phyloP scores from a whole-genome alignment of 2,888 invertebrate species.

The Andrena trimmerana region DNA sequence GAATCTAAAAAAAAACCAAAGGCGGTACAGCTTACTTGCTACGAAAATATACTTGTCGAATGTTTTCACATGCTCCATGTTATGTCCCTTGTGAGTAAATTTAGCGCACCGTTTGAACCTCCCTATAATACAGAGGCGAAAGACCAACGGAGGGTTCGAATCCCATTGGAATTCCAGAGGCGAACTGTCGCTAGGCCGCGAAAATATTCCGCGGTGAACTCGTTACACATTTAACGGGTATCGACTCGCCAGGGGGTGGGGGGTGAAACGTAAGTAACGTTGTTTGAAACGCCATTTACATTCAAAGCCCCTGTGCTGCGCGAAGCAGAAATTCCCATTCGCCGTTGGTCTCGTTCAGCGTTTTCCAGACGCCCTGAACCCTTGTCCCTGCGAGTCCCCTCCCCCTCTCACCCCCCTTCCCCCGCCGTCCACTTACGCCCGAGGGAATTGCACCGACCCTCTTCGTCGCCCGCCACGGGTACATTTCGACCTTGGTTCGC shows the following conservation, averaged over 20 bases:
- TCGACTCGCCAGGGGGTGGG: conserved; percentile 9
- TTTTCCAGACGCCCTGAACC: conserved; percentile 16
- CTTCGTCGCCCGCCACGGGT: no score
- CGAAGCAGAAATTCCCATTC: conserved; percentile 50
- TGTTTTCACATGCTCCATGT: no score
- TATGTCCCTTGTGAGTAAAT: no score
- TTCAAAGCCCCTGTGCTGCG: conserved; percentile 29
- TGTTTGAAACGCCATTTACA: conserved; percentile 49
- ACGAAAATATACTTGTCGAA: no score
- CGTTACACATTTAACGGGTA: conserved; percentile 41
- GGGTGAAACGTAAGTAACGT: conserved; percentile 47
- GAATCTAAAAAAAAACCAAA: no score
- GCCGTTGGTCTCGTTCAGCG: conserved; percentile 30
- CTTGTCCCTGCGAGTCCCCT: no score
- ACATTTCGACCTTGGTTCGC: no score
- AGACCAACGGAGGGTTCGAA: background rate
- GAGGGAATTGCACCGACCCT: conserved; percentile 12
- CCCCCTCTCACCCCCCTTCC: background rate
- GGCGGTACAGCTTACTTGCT: no score
- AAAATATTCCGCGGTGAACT: conserved; percentile 40
- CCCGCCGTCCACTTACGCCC: conserved; percentile 12
- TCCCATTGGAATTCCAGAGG: conserved; percentile 22
- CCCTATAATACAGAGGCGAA: background rate
- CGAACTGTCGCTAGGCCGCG: conserved; percentile 10
- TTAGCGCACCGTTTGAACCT: no score